Evolutionary conservation across 1,140 invertebrate species (phyloP).

Genomic region (Pygmarrhopalites habei): DNA sequence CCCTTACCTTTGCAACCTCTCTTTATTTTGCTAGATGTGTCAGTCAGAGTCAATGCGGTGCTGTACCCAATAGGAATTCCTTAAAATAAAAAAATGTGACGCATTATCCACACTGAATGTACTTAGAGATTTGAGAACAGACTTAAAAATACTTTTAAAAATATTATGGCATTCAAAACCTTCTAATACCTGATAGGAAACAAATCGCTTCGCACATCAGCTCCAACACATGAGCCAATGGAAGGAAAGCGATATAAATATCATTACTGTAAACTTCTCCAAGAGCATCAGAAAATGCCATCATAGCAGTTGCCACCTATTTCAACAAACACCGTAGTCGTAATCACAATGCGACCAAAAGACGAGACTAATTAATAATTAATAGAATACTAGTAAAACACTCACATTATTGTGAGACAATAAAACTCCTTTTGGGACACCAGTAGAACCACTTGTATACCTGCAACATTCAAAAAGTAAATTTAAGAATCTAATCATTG

Average conservation of each 20-base stretch:
- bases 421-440: slow-evolving; percentile 77
- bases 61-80: slow-evolving; percentile 96
- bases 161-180: too few relatives aligned
- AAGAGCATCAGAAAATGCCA: slow-evolving; percentile 68
- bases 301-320: slow-evolving; percentile 79
- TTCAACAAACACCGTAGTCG: too few relatives aligned
- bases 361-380: too few relatives aligned
- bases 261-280: slow-evolving; percentile 45
- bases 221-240: slow-evolving; percentile 95
- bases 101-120: too few relatives aligned
- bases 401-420: slow-evolving; percentile 83
- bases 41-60: slow-evolving; percentile 87
- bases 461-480: too few relatives aligned
- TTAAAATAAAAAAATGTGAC: too few relatives aligned
- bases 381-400: too few relatives aligned
- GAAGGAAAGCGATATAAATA: slow-evolving; percentile 90
- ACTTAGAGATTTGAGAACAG: too few relatives aligned
- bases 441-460: too few relatives aligned
- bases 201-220: slow-evolving; percentile 49
- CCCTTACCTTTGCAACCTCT: slow-evolving; percentile 77
- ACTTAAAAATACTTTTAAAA: too few relatives aligned
- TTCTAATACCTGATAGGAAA: slow-evolving; percentile 59
- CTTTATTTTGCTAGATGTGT: slow-evolving; percentile 92
- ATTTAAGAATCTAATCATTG: too few relatives aligned
- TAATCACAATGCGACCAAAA: too few relatives aligned